Conservation (phyloP, 2,888 invertebrate species). For the Conistra vaccinii region DNA sequence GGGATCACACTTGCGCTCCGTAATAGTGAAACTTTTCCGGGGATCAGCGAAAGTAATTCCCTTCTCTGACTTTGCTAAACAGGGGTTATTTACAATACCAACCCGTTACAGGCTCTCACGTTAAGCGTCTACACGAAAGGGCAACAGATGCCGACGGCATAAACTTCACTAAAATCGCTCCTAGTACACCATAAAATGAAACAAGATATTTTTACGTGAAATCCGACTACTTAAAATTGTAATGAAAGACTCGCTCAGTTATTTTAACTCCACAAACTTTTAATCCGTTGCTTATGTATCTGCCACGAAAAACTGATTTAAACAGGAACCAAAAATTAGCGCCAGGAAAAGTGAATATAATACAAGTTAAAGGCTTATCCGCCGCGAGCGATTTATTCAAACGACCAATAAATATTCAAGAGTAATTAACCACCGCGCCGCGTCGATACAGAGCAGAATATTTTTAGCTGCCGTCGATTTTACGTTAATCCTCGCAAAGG, state of each 20-base stretch:
- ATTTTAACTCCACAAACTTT: constrained; percentile 11
- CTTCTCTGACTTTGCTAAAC: constrained; percentile 77
- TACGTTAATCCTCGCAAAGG: constrained; percentile 85
- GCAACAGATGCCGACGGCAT: constrained; percentile 69
- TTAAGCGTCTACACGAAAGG: constrained; percentile 64
- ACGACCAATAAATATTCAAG: constrained; percentile 90
- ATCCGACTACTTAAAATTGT: constrained; percentile 22
- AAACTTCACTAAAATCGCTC: constrained; percentile 64
- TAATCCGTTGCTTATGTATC: constrained; percentile 34
- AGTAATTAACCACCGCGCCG: constrained; percentile 87
- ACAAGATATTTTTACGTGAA: constrained; percentile 39
- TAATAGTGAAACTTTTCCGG: constrained; percentile 83
- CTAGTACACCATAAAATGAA: constrained; percentile 42
- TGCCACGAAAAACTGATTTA: constrained; percentile 63
- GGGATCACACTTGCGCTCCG: constrained; percentile 82
- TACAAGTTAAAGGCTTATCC: constrained; percentile 86
- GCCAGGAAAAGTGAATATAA: constrained; percentile 82
- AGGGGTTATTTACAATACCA: constrained; percentile 76
- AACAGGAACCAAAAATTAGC: constrained; percentile 77
- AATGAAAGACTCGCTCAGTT: constrained; percentile 1
- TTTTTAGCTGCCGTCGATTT: constrained; percentile 85
- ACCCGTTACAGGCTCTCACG: constrained; percentile 70
- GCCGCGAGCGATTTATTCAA: constrained; percentile 88
- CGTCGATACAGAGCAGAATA: constrained; percentile 83
- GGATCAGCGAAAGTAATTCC: constrained; percentile 83